Evolutionary conservation across 2,113 vertebrate genomes (phyloP), one percentile per base, ranked within the genome.

Genomic region (Anas platyrhynchos): DNA sequence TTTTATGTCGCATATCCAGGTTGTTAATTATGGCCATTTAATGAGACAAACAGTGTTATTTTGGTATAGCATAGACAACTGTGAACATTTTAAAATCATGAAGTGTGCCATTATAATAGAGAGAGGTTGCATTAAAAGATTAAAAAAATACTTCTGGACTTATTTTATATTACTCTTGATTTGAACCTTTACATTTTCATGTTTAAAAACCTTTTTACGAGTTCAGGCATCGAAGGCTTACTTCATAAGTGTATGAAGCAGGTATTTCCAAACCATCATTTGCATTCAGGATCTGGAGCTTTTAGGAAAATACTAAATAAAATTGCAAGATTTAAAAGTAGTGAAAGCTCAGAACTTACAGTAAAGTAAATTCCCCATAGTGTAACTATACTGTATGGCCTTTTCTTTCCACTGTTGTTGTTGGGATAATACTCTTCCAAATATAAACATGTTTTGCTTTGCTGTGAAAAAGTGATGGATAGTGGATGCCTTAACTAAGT

Each of bases 1-100:
- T 91, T 85, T 94, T 72, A 91, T 61, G 20, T 61, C 68, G 59
- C 86, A 55, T 44, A 82, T 91, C 34, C 29, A 85, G 79, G 54
- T 81, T 85, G 50, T 13, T 83, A 76, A 87, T 89, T 67, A 76
- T n/a, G 7, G 15, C 59, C 79, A 17, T 69, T 86, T 83, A 92
- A 66, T 73, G 67, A 92, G 74, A 91, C 18, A 73, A 79, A 10
- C 38, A 27, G 29, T 92, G 34, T 26, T 78, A 26, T 68, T 92
- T 92, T 76, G 26, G 73, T 80, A 21, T 54, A 85, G 23, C n/a
- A 21, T 59, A 76, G 52, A 76, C 38, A 73, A 36, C 50, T 79
- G 8, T 69, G 36, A 83, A 71, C 27, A 43, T 62, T 69, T 80
- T 44, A 69, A 95, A 85, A 46, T 79, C 15, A 41, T 76, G 34